phyloP scores from a whole-genome alignment of 2,888 invertebrate genomes.

The Dryadula phaetusa region DNA sequence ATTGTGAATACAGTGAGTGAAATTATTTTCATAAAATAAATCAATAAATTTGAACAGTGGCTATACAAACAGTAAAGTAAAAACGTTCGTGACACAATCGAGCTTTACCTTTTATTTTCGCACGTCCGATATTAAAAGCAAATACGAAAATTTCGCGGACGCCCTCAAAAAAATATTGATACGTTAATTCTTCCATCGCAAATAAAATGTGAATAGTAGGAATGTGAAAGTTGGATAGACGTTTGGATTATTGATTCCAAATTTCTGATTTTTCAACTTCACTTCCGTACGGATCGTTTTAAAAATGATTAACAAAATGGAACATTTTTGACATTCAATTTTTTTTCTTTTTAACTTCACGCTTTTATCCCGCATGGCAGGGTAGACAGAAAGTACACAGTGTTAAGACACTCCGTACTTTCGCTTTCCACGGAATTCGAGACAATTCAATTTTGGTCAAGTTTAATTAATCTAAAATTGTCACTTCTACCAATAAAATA shows the following conservation, averaged over 20 bases:
- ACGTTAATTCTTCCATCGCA: neutral
- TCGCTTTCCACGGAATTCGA: too few species aligned
- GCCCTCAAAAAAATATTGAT: neutral
- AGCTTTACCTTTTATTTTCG: neutral
- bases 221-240: neutral
- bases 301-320: too few species aligned
- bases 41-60: neutral
- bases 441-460: too few species aligned
- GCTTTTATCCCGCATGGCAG: too few species aligned
- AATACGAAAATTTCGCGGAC: neutral
- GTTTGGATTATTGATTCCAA: neutral
- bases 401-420: too few species aligned
- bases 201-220: neutral
- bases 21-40: too few species aligned
- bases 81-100: slow-evolving; percentile 3
- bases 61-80: slow-evolving; percentile 5
- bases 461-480: neutral
- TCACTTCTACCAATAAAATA: neutral
- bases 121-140: slow-evolving; percentile 11
- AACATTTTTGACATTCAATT: too few species aligned
- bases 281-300: too few species aligned
- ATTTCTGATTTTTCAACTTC: too few species aligned
- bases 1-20: too few species aligned
- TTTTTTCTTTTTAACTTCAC: too few species aligned
- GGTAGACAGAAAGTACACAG: too few species aligned